phyloP scores from a whole-genome alignment of 1,140 invertebrate genomes.

The Choristoneura fumiferana region DNA sequence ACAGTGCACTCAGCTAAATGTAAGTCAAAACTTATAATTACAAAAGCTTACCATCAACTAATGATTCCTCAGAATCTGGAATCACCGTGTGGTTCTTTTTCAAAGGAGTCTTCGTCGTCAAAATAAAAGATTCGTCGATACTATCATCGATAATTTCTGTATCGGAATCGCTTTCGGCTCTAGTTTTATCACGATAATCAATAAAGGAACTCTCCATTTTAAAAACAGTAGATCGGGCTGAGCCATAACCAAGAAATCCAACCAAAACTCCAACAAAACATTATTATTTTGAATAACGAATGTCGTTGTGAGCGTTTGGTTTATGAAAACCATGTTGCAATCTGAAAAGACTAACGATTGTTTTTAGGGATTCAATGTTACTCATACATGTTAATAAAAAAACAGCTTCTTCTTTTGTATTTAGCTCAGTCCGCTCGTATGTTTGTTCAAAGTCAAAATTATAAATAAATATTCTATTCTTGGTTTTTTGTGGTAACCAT shows the following conservation, averaged over 20 bases:
- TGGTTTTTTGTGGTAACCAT: too few relatives aligned
- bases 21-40: too few relatives aligned
- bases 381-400: too few relatives aligned
- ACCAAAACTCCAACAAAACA: constrained; percentile 19
- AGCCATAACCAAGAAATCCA: too few relatives aligned
- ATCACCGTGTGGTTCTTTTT: constrained; percentile 57
- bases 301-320: constrained; percentile 41
- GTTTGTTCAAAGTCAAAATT: too few relatives aligned
- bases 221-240: too few relatives aligned
- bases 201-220: constrained; percentile 67
- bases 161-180: constrained; percentile 45
- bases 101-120: constrained; percentile 39
- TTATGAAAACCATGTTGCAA: neutral
- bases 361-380: neutral
- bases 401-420: too few relatives aligned
- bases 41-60: constrained; percentile 39
- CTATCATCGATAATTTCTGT: constrained; percentile 61
- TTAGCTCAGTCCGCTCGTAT: too few relatives aligned
- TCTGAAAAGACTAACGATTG: neutral
- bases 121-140: constrained; percentile 42
- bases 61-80: constrained; percentile 61
- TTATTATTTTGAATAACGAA: constrained; percentile 31
- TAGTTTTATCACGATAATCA: constrained; percentile 56
- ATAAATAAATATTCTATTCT: too few relatives aligned
- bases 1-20: neutral